Evolutionary conservation across 2,888 invertebrate species (phyloP), one percentile per base, ranked within the genome.

Genomic region (Iphiclides podalirius): DNA sequence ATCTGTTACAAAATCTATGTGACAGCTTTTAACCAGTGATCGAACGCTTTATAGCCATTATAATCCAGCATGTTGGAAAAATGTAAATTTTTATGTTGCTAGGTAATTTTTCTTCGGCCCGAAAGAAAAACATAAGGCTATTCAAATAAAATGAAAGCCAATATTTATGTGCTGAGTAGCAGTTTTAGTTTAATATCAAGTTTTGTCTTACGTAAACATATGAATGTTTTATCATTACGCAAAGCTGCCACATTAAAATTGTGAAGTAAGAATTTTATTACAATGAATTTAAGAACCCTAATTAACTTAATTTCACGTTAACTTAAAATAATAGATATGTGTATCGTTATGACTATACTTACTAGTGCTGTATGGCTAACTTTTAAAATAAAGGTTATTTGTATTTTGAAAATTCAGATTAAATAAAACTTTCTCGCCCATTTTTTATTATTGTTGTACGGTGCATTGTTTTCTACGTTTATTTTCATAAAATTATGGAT

Each of bases 321-420:
- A 44, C 34, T 50, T 50, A 20, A 44, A 50, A 45, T 26, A 45
- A 36, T 36, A 40, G 50, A 45, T 50, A 50, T 50, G 45, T 50
- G 36, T 50, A 45, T 31, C 35, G 11, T 41, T 36, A 44, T 39
- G 34, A 45, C 45, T 44, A 44, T 23, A 31, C 14, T 50, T 26
- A 36, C 31, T 38, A 40, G 31, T 40, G 20, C 20, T 23, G 34
- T 28, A 12, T 35, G 11, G 16, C 17, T 34, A 39, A 43, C 7
- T 34, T 14, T 34, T 26, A 20, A 20, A 8, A 7, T 26, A 8
- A 4, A 9, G 20, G 20, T 20, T 20, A 20, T 20, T 20, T 20
- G 6, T 26, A 26, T 7, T 8, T 26, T 26, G 8, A 26, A 26
- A 26, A 26, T 26, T 8, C 9, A 6, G 4, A 26, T 8, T 9